Evolutionary conservation across 2,888 invertebrate genomes (phyloP).

Genomic region (Andrena fulva): DNA sequence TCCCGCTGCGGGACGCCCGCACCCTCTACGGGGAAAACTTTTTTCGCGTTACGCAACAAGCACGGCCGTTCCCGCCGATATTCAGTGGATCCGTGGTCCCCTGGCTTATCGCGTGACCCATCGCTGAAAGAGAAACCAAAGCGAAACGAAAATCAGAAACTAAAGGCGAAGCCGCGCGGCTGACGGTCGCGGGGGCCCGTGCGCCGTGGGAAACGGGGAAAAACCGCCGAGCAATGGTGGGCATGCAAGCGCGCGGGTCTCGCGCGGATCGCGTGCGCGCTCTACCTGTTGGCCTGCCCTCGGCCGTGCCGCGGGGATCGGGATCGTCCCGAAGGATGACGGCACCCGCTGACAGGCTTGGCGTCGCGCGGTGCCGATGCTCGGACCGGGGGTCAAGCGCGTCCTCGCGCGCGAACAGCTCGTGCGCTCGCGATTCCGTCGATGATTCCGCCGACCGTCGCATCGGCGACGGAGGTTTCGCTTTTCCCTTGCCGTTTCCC

Average conservation of each 20-base stretch:
- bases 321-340: background rate
- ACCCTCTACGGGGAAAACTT: slow-evolving; percentile 59
- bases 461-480: slow-evolving; percentile 12
- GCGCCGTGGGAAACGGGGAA: background rate
- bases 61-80: slow-evolving; percentile 63
- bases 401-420: background rate
- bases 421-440: slow-evolving; percentile 5
- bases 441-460: background rate
- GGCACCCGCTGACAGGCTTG: background rate
- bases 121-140: slow-evolving; percentile 80
- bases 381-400: background rate
- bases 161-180: slow-evolving; percentile 37
- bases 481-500: slow-evolving; percentile 40
- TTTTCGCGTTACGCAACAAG: slow-evolving; percentile 69
- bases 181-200: background rate
- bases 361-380: background rate
- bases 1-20: slow-evolving; percentile 1
- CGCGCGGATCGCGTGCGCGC: background rate
- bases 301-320: background rate
- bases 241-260: background rate
- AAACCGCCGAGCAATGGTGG: background rate
- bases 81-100: slow-evolving; percentile 69
- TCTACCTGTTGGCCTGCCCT: slow-evolving; percentile 6
- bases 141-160: slow-evolving; percentile 75
- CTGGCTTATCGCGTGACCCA: slow-evolving; percentile 75